Percentiles rank a stretch among this genome's conserved stretches.
These are phyloP conservation scores for Andrena praecox DNA, from an alignment of 2,888 invertebrate genomes.

Conservation along the genomic window DNA sequence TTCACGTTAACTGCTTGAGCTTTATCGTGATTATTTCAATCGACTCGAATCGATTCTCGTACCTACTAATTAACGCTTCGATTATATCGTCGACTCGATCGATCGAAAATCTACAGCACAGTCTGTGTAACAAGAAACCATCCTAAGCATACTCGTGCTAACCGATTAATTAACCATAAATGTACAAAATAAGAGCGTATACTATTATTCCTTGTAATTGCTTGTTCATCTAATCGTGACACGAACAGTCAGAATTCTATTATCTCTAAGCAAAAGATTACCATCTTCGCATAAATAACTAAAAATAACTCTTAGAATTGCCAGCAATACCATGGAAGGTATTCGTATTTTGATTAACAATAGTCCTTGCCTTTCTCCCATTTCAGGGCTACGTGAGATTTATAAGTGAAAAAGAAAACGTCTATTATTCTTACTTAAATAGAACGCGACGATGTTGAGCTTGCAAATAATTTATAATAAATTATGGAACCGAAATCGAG, in stretches of 20 bases:
- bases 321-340: conserved; percentile 31
- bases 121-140: conserved; percentile 18
- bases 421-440: background rate
- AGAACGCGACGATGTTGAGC: background rate
- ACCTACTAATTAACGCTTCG: background rate
- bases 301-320: conserved; percentile 11
- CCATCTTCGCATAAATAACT: conserved; percentile 45
- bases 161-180: conserved; percentile 30
- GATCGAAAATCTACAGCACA: conserved; percentile 14
- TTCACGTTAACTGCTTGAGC: conserved; percentile 40
- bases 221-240: background rate
- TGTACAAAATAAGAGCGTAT: conserved; percentile 38
- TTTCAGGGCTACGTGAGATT: background rate
- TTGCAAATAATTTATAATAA: conserved; percentile 56
- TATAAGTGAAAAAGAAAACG: background rate
- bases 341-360: conserved; percentile 63
- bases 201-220: conserved; percentile 20
- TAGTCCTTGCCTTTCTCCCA: background rate
- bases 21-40: conserved; percentile 29
- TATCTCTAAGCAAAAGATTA: background rate
- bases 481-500: conserved; percentile 30
- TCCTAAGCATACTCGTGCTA: background rate
- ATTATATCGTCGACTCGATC: conserved; percentile 16
- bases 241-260: background rate
- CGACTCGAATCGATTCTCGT: background rate